Percentiles rank a stretch among this genome's conserved stretches.
These are phyloP conservation scores for Erebia palarica DNA, from an alignment of 2,888 invertebrate genomes.

Conservation along the genomic window DNA sequence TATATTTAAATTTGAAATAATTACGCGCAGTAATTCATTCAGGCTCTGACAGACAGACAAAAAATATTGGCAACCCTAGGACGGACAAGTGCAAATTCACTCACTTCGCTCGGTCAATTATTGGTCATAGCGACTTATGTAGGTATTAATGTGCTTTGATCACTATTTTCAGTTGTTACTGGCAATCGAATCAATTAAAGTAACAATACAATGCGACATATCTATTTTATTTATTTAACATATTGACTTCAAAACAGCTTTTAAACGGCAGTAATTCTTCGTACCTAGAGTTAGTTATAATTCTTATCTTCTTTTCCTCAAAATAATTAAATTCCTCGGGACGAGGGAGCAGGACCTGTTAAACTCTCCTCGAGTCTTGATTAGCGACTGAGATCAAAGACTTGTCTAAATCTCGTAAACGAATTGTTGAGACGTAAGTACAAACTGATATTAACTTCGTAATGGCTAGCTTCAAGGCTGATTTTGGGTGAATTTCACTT, in stretches of 20 bases:
- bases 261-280: not conserved
- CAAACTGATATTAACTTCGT: constrained; percentile 34
- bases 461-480: constrained; percentile 25
- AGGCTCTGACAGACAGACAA: too few relatives aligned
- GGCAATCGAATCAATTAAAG: too few relatives aligned
- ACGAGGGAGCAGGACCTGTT: constrained; percentile 32
- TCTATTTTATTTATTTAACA: not conserved
- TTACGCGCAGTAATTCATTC: too few relatives aligned
- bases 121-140: too few relatives aligned
- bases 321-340: constrained; percentile 37
- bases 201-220: too few relatives aligned
- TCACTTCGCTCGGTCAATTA: too few relatives aligned
- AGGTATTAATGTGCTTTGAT: too few relatives aligned
- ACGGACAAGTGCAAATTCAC: too few relatives aligned
- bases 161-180: too few relatives aligned
- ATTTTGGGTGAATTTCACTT: not conserved
- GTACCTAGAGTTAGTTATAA: not conserved
- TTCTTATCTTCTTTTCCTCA: constrained; percentile 24
- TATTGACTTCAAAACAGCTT: not conserved
- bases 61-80: too few relatives aligned
- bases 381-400: constrained; percentile 37
- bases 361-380: constrained; percentile 36
- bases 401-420: constrained; percentile 34
- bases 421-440: constrained; percentile 36
- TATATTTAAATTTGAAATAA: too few relatives aligned